phyloP scores from a whole-genome alignment of 1,140 invertebrate genomes.

The Dendrolimus punctatus region DNA sequence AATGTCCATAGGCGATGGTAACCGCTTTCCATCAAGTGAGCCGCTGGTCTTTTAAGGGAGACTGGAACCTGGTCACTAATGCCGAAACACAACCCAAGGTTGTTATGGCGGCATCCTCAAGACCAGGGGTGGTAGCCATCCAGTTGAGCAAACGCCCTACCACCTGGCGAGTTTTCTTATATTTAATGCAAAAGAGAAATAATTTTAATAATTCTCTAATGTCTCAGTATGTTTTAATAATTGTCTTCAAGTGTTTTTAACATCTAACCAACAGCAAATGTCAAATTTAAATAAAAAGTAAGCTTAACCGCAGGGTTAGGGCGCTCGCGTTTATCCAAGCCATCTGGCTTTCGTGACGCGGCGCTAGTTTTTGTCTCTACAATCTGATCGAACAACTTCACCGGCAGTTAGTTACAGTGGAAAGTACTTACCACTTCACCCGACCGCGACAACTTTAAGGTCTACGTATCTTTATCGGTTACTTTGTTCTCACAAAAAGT shows the following conservation, averaged over 20 bases:
- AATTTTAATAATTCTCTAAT: too few species aligned
- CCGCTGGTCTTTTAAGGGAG: too few species aligned
- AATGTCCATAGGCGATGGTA: too few species aligned
- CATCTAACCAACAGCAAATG: conserved; percentile 1
- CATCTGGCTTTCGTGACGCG: conserved; percentile 36
- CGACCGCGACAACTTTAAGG: conserved; percentile 23
- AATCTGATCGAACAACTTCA: conserved; percentile 48
- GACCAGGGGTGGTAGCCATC: too few species aligned
- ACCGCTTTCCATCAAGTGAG: too few species aligned
- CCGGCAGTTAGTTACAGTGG: conserved; percentile 33
- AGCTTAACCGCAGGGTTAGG: conserved; percentile 20
- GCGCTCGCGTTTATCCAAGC: conserved; percentile 30
- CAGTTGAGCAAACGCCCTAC: too few species aligned
- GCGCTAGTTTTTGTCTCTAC: conserved; percentile 29
- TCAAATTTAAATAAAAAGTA: conserved; percentile 10
- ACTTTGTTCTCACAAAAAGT: conserved; percentile 17
- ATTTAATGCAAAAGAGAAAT: too few species aligned
- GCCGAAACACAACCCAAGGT: too few species aligned
- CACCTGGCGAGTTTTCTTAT: too few species aligned
- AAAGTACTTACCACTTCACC: conserved; percentile 30
- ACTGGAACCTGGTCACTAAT: too few species aligned
- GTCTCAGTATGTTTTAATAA: too few species aligned
- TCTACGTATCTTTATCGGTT: conserved; percentile 24
- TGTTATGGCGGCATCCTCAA: too few species aligned
- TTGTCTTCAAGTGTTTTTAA: neutral